Conservation (phyloP, 2,888 invertebrate species). For the Drosophila ochracea region DNA sequence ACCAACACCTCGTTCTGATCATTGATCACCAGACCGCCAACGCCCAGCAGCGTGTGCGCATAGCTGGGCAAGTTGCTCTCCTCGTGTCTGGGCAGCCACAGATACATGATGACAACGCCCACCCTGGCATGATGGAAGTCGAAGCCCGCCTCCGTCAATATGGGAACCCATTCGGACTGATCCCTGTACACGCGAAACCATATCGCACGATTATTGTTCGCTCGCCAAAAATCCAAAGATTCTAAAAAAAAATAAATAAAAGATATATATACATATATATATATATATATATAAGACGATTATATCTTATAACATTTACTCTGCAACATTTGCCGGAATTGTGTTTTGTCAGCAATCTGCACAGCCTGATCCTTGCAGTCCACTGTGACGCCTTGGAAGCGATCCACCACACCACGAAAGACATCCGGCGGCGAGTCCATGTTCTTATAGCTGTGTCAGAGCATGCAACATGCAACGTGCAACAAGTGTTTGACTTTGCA, state of each 20-base stretch:
- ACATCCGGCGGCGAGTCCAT: constrained; percentile 80
- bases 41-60: constrained; percentile 93
- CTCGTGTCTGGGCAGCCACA: constrained; percentile 90
- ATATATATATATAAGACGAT: neutral
- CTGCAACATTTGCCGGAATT: constrained; percentile 84
- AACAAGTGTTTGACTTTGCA: neutral
- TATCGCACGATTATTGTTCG: constrained; percentile 88
- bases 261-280: neutral
- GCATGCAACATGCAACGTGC: neutral
- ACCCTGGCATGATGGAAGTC: constrained; percentile 94
- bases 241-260: constrained; percentile 85
- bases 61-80: constrained; percentile 88
- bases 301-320: constrained; percentile 28
- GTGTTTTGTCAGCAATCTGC: constrained; percentile 86
- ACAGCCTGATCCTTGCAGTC: constrained; percentile 78
- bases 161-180: constrained; percentile 91
- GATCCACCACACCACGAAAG: constrained; percentile 87
- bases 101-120: constrained; percentile 91
- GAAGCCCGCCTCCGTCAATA: constrained; percentile 91
- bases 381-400: constrained; percentile 91
- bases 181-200: constrained; percentile 92
- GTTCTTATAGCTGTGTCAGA: constrained; percentile 26
- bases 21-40: constrained; percentile 93
- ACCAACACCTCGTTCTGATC: constrained; percentile 91
- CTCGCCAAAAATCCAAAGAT: constrained; percentile 89